Conservation (phyloP, 2,797 vertebrate species). For the Notamacropus eugenii region DNA sequence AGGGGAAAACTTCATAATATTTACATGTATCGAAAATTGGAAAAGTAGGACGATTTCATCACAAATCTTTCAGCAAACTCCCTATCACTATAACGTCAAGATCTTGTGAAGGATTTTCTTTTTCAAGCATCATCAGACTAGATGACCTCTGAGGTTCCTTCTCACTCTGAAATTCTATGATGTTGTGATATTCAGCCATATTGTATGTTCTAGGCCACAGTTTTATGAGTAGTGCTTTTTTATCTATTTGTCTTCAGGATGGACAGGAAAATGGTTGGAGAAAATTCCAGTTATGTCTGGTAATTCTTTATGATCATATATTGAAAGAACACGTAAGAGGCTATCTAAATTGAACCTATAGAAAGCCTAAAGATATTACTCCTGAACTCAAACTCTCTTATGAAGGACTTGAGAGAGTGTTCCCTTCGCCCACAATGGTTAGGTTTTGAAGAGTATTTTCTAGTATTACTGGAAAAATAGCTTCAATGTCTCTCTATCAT, state of each 20-base stretch:
- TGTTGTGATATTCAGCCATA: neutral
- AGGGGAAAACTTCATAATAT: neutral
- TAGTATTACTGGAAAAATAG: neutral
- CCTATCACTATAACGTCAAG: neutral
- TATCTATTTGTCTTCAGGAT: neutral
- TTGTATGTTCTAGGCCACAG: neutral
- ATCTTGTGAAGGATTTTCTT: neutral
- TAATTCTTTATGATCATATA: neutral
- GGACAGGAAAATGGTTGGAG: neutral
- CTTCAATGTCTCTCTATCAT: neutral
- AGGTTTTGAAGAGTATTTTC: neutral
- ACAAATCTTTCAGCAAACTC: neutral
- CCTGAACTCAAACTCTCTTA: neutral
- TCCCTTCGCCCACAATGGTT: accelerated
- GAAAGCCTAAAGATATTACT: neutral
- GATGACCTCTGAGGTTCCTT: neutral
- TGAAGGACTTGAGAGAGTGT: neutral
- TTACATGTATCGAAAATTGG: neutral
- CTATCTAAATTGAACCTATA: neutral
- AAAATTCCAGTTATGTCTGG: neutral
- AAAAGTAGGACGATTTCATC: neutral
- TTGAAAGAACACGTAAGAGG: neutral
- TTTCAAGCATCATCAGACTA: neutral
- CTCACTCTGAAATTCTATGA: neutral
- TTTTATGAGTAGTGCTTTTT: neutral